phyloP scores from a whole-genome alignment of 2,797 vertebrate species.

The Anniella stebbinsi region DNA sequence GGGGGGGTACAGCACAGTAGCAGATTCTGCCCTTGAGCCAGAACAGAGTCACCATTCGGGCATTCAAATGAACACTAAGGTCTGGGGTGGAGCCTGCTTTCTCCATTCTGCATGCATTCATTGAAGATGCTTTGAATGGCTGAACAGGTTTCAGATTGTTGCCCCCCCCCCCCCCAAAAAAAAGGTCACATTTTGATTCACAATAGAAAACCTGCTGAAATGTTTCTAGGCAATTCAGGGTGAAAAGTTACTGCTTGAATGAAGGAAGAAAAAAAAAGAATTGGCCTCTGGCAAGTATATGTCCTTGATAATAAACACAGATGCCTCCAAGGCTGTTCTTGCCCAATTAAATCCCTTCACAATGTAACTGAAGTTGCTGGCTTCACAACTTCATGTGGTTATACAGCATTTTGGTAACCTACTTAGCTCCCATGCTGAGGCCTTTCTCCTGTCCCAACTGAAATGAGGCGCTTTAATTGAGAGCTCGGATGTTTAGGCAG shows the following conservation, averaged over 20 bases:
- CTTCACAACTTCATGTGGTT: conserved; percentile 44
- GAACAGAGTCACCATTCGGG: not conserved
- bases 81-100: not conserved
- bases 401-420: conserved; percentile 54
- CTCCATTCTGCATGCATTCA: not conserved
- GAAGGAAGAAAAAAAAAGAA: not conserved
- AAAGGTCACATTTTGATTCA: not conserved
- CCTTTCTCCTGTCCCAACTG: not conserved
- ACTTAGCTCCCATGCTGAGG: conserved; percentile 40
- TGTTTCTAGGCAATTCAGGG: conserved; percentile 29
- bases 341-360: conserved; percentile 35
- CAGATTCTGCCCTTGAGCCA: too few species aligned
- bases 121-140: not conserved
- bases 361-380: conserved; percentile 38
- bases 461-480: conserved; percentile 43
- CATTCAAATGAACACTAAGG: not conserved
- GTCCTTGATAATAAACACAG: conserved; percentile 57
- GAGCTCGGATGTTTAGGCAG: conserved; percentile 23
- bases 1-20: not conserved
- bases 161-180: too few species aligned
- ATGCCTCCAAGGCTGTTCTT: conserved; percentile 47
- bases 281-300: conserved; percentile 37
- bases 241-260: not conserved
- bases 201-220: conserved; percentile 19
- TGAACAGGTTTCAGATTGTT: not conserved